phyloP scores from a whole-genome alignment of 2,113 vertebrate species.

The Epinephelus fuscoguttatus region DNA sequence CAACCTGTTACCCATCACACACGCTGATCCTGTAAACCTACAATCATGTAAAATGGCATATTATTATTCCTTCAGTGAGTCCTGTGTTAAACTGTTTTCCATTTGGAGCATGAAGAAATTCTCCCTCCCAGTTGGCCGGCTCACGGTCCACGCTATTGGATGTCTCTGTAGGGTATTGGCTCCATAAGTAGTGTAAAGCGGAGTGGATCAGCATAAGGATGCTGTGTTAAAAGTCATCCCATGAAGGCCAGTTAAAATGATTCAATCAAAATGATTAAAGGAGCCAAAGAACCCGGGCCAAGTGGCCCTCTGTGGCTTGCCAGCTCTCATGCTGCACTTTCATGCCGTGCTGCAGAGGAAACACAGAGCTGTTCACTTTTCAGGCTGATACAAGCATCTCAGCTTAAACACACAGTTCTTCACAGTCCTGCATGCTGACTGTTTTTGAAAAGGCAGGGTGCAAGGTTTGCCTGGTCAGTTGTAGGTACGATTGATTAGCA shows the following conservation, averaged over 20 bases:
- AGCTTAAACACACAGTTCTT: slow-evolving; percentile 3
- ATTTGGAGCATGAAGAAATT: slow-evolving; percentile 12
- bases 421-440: too few species aligned
- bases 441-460: slow-evolving; percentile 16
- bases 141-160: slow-evolving; percentile 32
- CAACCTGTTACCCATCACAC: slow-evolving; percentile 36
- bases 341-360: slow-evolving; percentile 49
- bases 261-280: slow-evolving; percentile 60
- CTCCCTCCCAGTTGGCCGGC: slow-evolving; percentile 1
- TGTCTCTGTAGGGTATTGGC: slow-evolving; percentile 39
- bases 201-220: slow-evolving; percentile 26
- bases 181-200: slow-evolving; percentile 33
- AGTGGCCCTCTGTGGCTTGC: slow-evolving; percentile 50
- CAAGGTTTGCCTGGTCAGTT: slow-evolving; percentile 24
- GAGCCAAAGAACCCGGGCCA: slow-evolving; percentile 44
- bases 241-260: slow-evolving; percentile 48
- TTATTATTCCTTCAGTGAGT: slow-evolving; percentile 38
- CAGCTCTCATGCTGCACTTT: slow-evolving; percentile 49
- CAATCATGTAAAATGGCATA: slow-evolving; percentile 37
- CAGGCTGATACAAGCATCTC: slow-evolving; percentile 33
- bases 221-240: slow-evolving; percentile 45
- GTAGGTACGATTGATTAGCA: slow-evolving; percentile 29
- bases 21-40: slow-evolving; percentile 45
- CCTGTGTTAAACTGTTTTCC: slow-evolving; percentile 46
- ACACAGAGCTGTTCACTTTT: slow-evolving; percentile 32